Conservation (phyloP, 1,140 invertebrate genomes). For the Drosophila nasuta region DNA sequence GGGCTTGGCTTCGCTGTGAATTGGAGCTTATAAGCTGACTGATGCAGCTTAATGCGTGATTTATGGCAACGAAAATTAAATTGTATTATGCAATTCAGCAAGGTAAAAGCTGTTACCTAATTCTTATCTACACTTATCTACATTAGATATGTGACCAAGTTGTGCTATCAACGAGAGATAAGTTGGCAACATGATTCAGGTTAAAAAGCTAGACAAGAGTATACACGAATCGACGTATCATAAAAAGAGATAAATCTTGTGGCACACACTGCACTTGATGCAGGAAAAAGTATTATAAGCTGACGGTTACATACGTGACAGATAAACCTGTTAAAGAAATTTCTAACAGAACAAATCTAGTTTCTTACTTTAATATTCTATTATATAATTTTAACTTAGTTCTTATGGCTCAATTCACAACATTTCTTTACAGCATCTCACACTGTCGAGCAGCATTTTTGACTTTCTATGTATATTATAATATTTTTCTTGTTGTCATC, state of each 20-base stretch:
- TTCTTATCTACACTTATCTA: constrained; percentile 21
- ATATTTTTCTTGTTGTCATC: constrained; percentile 18
- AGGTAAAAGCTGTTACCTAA: constrained; percentile 20
- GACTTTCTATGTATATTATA: constrained; percentile 6
- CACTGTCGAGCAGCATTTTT: not conserved
- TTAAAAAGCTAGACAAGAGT: not conserved
- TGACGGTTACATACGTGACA: not conserved
- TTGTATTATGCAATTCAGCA: constrained; percentile 14
- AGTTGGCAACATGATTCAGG: too few relatives aligned
- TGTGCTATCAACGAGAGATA: not conserved
- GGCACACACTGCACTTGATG: not conserved
- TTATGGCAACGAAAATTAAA: constrained; percentile 39
- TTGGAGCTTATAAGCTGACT: constrained; percentile 22
- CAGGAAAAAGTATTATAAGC: not conserved
- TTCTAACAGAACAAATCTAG: too few relatives aligned
- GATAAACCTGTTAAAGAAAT: too few relatives aligned
- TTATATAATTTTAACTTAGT: not conserved
- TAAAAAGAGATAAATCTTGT: not conserved
- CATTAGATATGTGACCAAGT: not conserved
- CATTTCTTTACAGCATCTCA: not conserved
- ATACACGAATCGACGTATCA: not conserved
- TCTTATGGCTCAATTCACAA: not conserved
- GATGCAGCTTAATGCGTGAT: constrained; percentile 29
- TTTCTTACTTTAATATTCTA: too few relatives aligned
- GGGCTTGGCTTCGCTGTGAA: constrained; percentile 28